Conservation (phyloP, 2,113 vertebrate genomes). For the Labeo rohita region DNA sequence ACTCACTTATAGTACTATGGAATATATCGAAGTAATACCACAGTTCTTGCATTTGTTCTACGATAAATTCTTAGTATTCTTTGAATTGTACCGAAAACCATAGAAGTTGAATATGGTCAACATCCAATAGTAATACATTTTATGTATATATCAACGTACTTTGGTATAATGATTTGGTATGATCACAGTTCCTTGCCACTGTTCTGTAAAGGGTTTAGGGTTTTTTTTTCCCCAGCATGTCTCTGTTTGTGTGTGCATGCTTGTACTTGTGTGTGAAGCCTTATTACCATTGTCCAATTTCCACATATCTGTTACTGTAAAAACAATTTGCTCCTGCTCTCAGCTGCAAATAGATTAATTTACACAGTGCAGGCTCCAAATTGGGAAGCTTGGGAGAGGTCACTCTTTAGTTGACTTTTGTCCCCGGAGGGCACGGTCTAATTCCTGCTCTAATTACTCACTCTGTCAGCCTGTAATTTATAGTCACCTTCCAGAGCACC, state of each 20-base stretch:
- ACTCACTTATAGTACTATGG: too few relatives aligned
- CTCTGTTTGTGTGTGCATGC: conserved; percentile 13
- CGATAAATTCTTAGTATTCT: too few relatives aligned
- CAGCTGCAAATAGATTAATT: conserved; percentile 44
- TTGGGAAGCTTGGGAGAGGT: conserved; percentile 49
- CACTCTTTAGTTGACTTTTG: conserved; percentile 54
- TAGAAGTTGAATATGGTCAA: background rate
- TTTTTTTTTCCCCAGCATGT: background rate
- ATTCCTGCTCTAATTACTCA: conserved; percentile 59
- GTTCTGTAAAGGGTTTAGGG: background rate
- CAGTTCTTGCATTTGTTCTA: too few relatives aligned
- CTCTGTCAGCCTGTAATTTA: conserved; percentile 57
- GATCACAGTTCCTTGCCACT: background rate
- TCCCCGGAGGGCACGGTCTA: conserved; percentile 50
- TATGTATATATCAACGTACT: background rate
- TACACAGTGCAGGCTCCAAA: conserved; percentile 40
- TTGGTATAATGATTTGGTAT: background rate
- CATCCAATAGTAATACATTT: too few relatives aligned
- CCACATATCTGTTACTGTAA: conserved; percentile 41
- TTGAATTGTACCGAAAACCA: background rate
- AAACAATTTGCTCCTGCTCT: conserved; percentile 37
- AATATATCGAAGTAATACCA: too few relatives aligned
- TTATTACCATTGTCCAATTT: conserved; percentile 35
- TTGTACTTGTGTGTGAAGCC: conserved; percentile 24
- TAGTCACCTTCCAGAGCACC: conserved; percentile 55